phyloP scores from a whole-genome alignment of 2,888 invertebrate genomes.

The Synergus japonicus region DNA sequence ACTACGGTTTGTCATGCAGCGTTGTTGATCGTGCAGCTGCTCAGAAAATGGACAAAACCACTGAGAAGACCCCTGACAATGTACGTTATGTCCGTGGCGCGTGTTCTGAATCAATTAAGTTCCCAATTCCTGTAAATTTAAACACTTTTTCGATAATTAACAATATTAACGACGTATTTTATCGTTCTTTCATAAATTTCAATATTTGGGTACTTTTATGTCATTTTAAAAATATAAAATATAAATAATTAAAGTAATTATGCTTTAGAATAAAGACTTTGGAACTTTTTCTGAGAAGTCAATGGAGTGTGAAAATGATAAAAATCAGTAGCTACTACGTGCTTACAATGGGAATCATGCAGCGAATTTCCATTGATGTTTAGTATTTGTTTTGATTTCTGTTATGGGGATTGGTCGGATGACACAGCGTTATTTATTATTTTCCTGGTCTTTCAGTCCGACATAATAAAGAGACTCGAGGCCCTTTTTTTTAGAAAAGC shows the following conservation, averaged over 20 bases:
- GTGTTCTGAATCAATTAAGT: constrained; percentile 14
- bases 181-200: background rate
- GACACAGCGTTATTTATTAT: constrained; percentile 24
- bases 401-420: background rate
- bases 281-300: background rate
- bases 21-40: constrained; percentile 27
- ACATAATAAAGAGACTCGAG: background rate
- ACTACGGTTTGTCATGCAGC: constrained; percentile 1
- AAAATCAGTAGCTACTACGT: constrained; percentile 1
- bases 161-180: background rate
- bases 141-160: background rate
- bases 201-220: too few species aligned
- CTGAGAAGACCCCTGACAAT: constrained; percentile 5
- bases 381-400: constrained; percentile 32
- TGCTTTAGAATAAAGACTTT: background rate
- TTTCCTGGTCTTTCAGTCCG: constrained; percentile 21
- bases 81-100: background rate
- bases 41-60: constrained; percentile 30
- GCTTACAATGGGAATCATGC: constrained; percentile 3
- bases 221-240: too few species aligned
- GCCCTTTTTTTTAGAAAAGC: background rate
- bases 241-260: background rate
- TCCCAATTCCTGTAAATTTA: background rate
- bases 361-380: constrained; percentile 25
- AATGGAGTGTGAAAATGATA: constrained; percentile 8